A percentile compares a stretch with the other conserved stretches of the same genome.
phyloP scores from a whole-genome alignment of 2,888 invertebrate genomes.

The Hydriomena furcata region DNA sequence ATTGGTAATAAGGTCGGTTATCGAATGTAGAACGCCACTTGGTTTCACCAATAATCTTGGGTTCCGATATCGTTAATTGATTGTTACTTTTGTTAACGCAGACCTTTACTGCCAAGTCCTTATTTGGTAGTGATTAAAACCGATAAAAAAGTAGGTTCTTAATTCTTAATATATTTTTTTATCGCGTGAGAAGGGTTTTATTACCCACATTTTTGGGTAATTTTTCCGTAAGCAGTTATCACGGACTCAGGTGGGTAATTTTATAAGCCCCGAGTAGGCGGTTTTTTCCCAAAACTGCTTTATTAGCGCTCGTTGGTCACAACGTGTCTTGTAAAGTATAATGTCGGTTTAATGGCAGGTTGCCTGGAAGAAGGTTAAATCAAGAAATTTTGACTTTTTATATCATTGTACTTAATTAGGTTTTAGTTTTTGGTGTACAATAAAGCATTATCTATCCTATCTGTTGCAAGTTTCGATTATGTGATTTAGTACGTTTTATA shows the following conservation, averaged over 20 bases:
- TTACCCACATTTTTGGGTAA: conserved; percentile 14
- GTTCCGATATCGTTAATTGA: conserved; percentile 52
- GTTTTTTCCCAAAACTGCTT: conserved; percentile 3
- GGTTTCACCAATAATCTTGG: conserved; percentile 47
- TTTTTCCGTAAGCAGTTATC: conserved; percentile 19
- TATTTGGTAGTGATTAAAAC: conserved; percentile 38
- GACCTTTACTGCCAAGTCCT: conserved; percentile 45
- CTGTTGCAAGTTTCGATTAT: too few species aligned
- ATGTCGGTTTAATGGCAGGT: too few species aligned
- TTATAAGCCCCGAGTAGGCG: not conserved
- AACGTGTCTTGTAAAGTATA: too few species aligned
- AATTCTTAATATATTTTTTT: too few species aligned
- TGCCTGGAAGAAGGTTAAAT: too few species aligned
- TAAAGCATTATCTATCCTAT: too few species aligned
- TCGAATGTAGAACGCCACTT: conserved; percentile 10
- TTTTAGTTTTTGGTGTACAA: too few species aligned
- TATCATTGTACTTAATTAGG: too few species aligned
- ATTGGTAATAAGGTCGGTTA: conserved; percentile 6
- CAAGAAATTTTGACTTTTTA: too few species aligned
- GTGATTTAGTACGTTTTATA: too few species aligned
- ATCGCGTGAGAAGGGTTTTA: conserved; percentile 31
- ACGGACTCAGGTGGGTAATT: conserved; percentile 9
- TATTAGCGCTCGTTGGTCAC: not conserved
- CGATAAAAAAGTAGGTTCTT: too few species aligned
- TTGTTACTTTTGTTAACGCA: conserved; percentile 55